These are phyloP conservation scores for Cisticola juncidis DNA, from an alignment of 2,113 vertebrate species.

Conservation along the genomic window DNA sequence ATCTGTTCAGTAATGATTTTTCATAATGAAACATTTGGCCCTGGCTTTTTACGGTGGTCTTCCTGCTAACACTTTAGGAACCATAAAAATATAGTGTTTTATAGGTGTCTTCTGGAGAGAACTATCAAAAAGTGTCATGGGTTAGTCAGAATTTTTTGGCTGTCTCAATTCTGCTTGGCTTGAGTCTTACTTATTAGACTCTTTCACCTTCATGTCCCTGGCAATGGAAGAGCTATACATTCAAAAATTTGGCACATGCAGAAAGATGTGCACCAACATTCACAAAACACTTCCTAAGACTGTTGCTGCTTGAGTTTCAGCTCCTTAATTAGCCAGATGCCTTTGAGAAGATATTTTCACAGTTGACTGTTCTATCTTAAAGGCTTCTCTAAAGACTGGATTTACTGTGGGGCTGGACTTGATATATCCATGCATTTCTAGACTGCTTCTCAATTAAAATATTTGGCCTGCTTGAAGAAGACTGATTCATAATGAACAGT, in stretches of 20 bases:
- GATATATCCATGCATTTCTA: not conserved
- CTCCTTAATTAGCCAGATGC: constrained; percentile 27
- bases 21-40: constrained; percentile 26
- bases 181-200: constrained; percentile 18
- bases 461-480: not conserved
- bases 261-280: not conserved
- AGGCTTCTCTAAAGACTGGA: not conserved
- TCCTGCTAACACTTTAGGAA: constrained; percentile 22
- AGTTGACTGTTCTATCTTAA: not conserved
- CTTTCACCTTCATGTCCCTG: not conserved
- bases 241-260: constrained; percentile 34
- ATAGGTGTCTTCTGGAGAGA: constrained; percentile 10
- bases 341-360: constrained; percentile 1
- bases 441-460: not conserved
- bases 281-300: constrained; percentile 25
- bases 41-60: not conserved
- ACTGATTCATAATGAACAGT: not conserved
- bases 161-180: constrained; percentile 50
- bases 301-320: constrained; percentile 24
- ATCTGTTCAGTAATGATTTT: constrained; percentile 23
- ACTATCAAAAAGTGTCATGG: constrained; percentile 7
- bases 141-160: constrained; percentile 36
- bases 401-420: not conserved
- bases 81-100: not conserved
- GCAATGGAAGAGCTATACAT: not conserved